phyloP scores from a whole-genome alignment of 2,113 vertebrate species.

The Psilopsiagon aymara region DNA sequence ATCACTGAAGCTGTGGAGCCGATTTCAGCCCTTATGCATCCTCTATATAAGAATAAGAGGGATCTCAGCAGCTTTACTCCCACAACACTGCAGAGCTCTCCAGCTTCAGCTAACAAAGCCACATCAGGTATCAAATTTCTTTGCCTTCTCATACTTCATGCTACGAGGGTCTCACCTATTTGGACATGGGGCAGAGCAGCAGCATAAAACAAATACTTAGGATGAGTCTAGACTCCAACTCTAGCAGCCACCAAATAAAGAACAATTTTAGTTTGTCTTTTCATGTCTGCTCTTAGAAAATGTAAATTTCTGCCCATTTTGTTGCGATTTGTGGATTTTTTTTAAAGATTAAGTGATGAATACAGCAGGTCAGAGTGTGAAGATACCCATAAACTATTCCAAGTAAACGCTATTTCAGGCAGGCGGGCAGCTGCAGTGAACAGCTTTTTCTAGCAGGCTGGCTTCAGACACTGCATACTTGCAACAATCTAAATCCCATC shows the following conservation, averaged over 20 bases:
- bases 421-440: neutral
- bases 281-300: neutral
- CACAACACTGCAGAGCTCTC: fast-evolving
- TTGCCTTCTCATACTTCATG: neutral
- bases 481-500: conserved; percentile 14
- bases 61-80: neutral
- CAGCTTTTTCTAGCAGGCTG: neutral
- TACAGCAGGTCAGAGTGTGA: neutral
- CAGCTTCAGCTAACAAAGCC: neutral
- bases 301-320: neutral
- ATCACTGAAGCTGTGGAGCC: neutral
- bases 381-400: neutral
- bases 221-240: neutral
- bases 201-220: neutral
- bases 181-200: neutral
- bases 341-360: neutral
- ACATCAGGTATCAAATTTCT: neutral
- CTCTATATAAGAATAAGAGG: neutral
- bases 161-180: neutral
- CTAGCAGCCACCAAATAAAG: neutral
- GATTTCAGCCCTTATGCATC: neutral
- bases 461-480: neutral
- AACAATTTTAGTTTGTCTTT: neutral
- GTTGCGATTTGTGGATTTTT: neutral
- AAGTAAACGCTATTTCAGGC: neutral